Evolutionary conservation across 1,140 invertebrate species (phyloP).

Genomic region (Coboldia fuscipes): DNA sequence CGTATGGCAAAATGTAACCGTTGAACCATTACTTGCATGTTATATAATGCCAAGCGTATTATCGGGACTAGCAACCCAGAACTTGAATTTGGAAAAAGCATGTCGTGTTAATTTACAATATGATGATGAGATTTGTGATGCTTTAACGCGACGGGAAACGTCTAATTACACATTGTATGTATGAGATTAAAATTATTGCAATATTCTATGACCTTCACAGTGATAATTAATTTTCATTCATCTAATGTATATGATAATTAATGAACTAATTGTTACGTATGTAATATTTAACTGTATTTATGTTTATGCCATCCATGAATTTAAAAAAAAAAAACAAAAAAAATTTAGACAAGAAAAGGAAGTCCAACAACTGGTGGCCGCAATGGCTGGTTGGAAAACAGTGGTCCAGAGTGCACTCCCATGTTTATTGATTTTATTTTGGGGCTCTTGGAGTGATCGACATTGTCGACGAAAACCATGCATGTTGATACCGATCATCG

Average conservation of each 20-base stretch:
- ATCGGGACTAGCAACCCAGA: conserved; percentile 53
- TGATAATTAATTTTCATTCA: background rate
- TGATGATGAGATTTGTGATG: conserved; percentile 43
- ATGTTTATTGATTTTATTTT: conserved; percentile 49
- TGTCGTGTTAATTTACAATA: conserved; percentile 58
- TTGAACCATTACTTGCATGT: conserved; percentile 55
- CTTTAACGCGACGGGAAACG: conserved; percentile 41
- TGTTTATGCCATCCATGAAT: too few species aligned
- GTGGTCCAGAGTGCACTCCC: conserved; percentile 51
- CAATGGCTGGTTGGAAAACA: conserved; percentile 61
- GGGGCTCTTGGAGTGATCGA: conserved; percentile 57
- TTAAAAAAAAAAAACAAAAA: too few species aligned
- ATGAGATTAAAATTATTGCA: background rate
- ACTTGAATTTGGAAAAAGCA: conserved; percentile 64
- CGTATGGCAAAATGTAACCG: conserved; percentile 44
- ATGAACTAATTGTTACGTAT: too few species aligned
- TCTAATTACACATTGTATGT: conserved; percentile 35
- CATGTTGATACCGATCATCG: conserved; percentile 61
- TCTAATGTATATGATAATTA: too few species aligned
- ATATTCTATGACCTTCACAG: background rate
- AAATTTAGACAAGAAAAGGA: conserved; percentile 34
- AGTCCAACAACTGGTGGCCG: conserved; percentile 52
- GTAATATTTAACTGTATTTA: too few species aligned
- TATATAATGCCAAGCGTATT: conserved; percentile 61
- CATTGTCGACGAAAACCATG: conserved; percentile 58